phyloP scores from a whole-genome alignment of 1,140 invertebrate species.

The Drosophila neocordata region DNA sequence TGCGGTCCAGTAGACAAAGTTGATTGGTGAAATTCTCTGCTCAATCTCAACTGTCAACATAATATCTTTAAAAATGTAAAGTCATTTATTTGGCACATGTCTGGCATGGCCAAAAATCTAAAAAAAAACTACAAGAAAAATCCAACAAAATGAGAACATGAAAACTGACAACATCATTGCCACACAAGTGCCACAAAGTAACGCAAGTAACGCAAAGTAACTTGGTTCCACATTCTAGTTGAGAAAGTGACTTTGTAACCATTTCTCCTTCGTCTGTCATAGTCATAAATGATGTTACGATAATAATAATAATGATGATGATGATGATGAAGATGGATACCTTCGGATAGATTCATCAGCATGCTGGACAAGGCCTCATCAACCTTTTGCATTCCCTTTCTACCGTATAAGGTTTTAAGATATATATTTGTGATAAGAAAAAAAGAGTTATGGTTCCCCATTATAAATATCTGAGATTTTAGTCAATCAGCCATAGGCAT shows the following conservation, averaged over 20 bases:
- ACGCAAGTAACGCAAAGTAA: slow-evolving; percentile 24
- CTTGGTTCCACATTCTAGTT: slow-evolving; percentile 26
- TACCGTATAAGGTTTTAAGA: slow-evolving; percentile 18
- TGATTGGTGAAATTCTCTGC: slow-evolving; percentile 34
- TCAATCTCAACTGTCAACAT: slow-evolving; percentile 67
- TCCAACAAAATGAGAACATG: slow-evolving; percentile 6
- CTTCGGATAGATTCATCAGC: neutral
- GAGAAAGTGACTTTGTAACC: slow-evolving; percentile 33
- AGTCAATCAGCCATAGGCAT: slow-evolving; percentile 53
- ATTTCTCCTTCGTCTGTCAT: slow-evolving; percentile 30
- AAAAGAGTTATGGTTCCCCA: slow-evolving; percentile 63
- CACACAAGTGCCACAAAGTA: slow-evolving; percentile 25
- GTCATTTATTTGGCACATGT: slow-evolving; percentile 75
- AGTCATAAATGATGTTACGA: slow-evolving; percentile 48
- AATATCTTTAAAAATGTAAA: slow-evolving; percentile 76
- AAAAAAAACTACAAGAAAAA: slow-evolving; percentile 16
- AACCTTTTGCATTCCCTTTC: slow-evolving; percentile 22
- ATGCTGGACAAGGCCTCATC: slow-evolving; percentile 12
- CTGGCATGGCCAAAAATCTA: slow-evolving; percentile 56
- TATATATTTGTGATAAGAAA: slow-evolving; percentile 47
- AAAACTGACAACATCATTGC: slow-evolving; percentile 55
- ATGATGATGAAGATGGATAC: slow-evolving; percentile 35
- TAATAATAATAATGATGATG: slow-evolving; percentile 44
- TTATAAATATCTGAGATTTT: slow-evolving; percentile 49
- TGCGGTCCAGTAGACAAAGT: slow-evolving; percentile 52